Percentiles rank a stretch among this genome's conserved stretches.
These are phyloP conservation scores for Cichlasoma orientale DNA, from an alignment of 2,797 vertebrate genomes.

Conservation along the genomic window DNA sequence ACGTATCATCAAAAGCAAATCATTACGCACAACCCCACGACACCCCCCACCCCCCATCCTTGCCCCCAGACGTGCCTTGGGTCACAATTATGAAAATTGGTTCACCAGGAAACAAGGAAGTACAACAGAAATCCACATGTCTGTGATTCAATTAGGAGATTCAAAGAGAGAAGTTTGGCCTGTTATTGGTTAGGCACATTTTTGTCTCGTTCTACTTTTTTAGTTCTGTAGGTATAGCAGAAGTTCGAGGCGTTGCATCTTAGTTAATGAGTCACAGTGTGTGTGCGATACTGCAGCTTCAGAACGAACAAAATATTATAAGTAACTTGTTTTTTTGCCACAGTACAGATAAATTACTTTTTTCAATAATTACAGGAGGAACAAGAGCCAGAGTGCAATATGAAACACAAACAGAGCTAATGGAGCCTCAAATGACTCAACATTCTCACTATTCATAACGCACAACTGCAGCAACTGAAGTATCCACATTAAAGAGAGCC, in stretches of 20 bases:
- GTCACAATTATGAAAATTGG: conserved; percentile 69
- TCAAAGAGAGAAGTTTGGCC: conserved; percentile 45
- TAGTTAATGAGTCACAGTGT: conserved; percentile 43
- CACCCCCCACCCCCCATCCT: conserved; percentile 9
- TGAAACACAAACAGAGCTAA: conserved; percentile 53
- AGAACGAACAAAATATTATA: conserved; percentile 24
- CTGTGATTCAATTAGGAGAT: conserved; percentile 69
- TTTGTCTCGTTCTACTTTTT: conserved; percentile 42
- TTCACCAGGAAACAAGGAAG: conserved; percentile 57
- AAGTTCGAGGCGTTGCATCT: conserved; percentile 29
- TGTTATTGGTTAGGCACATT: conserved; percentile 44
- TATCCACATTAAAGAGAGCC: conserved; percentile 50
- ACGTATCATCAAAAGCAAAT: conserved; percentile 38
- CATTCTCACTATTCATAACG: conserved; percentile 45
- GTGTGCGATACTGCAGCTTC: conserved; percentile 45
- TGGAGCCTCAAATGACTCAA: conserved; percentile 50
- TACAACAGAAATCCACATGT: conserved; percentile 47
- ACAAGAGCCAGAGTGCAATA: conserved; percentile 48
- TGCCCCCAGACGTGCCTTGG: conserved; percentile 42
- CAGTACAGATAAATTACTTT: conserved; percentile 28
- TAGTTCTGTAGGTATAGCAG: conserved; percentile 7
- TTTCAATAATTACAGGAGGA: conserved; percentile 58
- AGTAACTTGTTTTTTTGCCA: conserved; percentile 46
- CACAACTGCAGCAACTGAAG: conserved; percentile 45
- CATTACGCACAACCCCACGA: conserved; percentile 29